These are phyloP conservation scores for Rhodeus uyekii DNA, from an alignment of 2,797 vertebrate species.

Conservation along the genomic window DNA sequence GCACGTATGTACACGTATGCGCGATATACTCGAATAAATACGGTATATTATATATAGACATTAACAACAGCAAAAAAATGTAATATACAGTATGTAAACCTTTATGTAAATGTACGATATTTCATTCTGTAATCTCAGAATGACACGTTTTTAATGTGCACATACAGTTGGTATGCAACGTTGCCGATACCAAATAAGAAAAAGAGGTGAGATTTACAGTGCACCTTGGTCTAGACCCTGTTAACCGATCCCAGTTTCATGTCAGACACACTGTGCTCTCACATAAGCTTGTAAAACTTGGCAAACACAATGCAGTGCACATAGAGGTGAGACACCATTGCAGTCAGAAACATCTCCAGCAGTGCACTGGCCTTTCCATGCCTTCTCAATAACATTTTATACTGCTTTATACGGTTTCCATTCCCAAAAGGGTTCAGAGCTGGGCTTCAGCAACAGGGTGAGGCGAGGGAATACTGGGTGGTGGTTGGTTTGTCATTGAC, in stretches of 20 bases:
- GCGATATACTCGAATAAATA: no score
- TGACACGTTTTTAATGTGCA: not conserved
- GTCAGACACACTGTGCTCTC: constrained; percentile 54
- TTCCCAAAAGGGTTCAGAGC: constrained; percentile 4
- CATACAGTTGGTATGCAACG: constrained; percentile 20
- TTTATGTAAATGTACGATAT: not conserved
- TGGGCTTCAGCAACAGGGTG: not conserved
- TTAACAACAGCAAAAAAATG: constrained; percentile 7
- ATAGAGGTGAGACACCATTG: constrained; percentile 38
- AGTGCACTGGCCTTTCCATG: constrained; percentile 23
- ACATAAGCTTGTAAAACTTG: constrained; percentile 51
- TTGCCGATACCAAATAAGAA: constrained; percentile 18
- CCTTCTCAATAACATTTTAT: constrained; percentile 43
- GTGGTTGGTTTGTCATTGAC: constrained; percentile 58
- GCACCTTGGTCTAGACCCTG: constrained; percentile 45
- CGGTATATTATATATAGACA: no score
- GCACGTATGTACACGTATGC: no score
- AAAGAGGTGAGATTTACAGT: constrained; percentile 53
- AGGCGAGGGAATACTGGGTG: not conserved
- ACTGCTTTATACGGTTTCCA: constrained; percentile 12
- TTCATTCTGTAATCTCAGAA: not conserved
- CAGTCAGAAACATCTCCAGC: constrained; percentile 17
- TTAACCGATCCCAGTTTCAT: constrained; percentile 53
- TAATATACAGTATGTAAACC: not conserved
- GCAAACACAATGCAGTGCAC: constrained; percentile 47